These are phyloP conservation scores for Mesorhabditis spiculigera DNA, from an alignment of 2,888 invertebrate genomes.

Conservation along the genomic window DNA sequence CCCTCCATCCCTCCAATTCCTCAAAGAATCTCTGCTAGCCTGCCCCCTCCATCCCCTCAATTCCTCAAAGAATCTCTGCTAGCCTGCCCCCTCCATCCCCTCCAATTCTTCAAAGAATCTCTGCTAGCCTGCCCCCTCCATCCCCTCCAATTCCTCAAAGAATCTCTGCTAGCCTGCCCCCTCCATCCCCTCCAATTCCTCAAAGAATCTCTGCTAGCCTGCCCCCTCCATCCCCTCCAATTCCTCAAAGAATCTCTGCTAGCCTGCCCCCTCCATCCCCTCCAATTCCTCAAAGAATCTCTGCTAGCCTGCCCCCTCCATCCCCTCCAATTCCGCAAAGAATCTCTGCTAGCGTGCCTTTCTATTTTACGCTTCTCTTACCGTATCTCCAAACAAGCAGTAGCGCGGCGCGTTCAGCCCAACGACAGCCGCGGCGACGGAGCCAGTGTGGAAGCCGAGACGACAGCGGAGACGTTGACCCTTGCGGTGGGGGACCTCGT, in stretches of 20 bases:
- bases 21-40: no score
- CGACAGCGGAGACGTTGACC: slow-evolving; percentile 24
- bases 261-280: not conserved
- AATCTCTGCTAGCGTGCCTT: not conserved
- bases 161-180: not conserved
- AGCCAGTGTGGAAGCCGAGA: slow-evolving; percentile 32
- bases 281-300: slow-evolving; percentile 14
- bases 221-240: not conserved
- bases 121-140: not conserved
- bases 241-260: no score
- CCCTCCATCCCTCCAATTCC: no score
- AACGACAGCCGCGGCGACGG: slow-evolving; percentile 37
- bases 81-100: no score
- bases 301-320: not conserved
- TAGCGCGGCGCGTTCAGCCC: slow-evolving; percentile 34
- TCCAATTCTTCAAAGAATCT: no score
- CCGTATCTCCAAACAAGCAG: slow-evolving; percentile 45
- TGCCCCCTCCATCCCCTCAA: not conserved
- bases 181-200: no score
- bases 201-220: no score
- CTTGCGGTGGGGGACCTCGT: slow-evolving; percentile 29
- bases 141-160: no score
- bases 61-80: no score
- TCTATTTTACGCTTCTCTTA: slow-evolving; percentile 7
- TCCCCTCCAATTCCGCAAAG: no score